Conservation (phyloP, 2,797 vertebrate genomes). For the Rhincodon typus region DNA sequence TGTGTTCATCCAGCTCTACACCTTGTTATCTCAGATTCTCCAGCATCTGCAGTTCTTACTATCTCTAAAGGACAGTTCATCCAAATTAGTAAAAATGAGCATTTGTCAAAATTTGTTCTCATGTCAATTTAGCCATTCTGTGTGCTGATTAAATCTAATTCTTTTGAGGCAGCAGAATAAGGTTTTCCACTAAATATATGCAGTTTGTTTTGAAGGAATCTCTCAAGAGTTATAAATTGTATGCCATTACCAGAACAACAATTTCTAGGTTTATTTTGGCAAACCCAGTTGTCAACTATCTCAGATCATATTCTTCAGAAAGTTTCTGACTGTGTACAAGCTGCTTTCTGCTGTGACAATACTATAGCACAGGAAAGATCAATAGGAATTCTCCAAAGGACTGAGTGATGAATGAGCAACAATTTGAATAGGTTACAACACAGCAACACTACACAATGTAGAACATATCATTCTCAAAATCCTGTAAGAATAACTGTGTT, state of each 20-base stretch:
- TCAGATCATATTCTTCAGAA: not conserved
- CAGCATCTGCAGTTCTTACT: no score
- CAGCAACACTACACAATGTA: not conserved
- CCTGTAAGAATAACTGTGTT: not conserved
- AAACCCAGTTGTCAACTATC: not conserved
- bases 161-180: not conserved
- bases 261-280: not conserved
- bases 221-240: not conserved
- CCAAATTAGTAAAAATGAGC: not conserved
- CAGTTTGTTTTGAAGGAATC: not conserved
- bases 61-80: not conserved
- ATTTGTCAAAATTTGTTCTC: not conserved
- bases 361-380: not conserved
- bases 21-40: no score
- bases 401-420: not conserved
- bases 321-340: not conserved
- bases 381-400: not conserved
- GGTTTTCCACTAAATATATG: not conserved
- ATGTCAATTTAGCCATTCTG: not conserved
- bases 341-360: not conserved
- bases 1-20: no score
- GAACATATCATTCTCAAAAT: not conserved
- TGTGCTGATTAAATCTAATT: constrained; percentile 4
- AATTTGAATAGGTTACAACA: not conserved
- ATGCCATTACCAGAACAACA: not conserved